Percentiles rank a stretch among this genome's conserved stretches.
Evolutionary conservation across 2,888 invertebrate species (phyloP).

Genomic region (Spodoptera exigua): DNA sequence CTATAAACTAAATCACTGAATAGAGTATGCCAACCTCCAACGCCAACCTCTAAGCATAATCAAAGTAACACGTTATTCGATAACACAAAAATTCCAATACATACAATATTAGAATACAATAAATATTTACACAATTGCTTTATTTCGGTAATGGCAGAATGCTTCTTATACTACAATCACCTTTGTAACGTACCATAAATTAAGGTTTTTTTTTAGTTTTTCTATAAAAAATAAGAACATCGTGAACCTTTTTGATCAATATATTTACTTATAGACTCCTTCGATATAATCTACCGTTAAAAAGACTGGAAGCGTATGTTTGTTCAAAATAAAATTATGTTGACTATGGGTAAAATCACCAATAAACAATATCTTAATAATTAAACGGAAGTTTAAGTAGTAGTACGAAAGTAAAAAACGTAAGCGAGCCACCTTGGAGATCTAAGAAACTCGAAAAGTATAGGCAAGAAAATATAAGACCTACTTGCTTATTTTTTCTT

Average conservation of each 20-base stretch:
- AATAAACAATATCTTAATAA: too few species aligned
- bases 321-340: too few species aligned
- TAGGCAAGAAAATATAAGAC: too few species aligned
- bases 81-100: slow-evolving; percentile 75
- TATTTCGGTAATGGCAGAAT: slow-evolving; percentile 73
- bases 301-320: too few species aligned
- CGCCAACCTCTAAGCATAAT: slow-evolving; percentile 76
- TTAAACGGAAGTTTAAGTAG: too few species aligned
- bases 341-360: too few species aligned
- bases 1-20: slow-evolving; percentile 85
- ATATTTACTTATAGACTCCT: slow-evolving; percentile 57
- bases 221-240: slow-evolving; percentile 65
- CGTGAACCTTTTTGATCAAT: slow-evolving; percentile 60
- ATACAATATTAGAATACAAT: slow-evolving; percentile 62
- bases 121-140: slow-evolving; percentile 83
- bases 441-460: too few species aligned
- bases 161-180: slow-evolving; percentile 79
- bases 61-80: slow-evolving; percentile 75
- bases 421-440: too few species aligned
- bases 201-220: slow-evolving; percentile 54
- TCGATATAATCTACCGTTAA: slow-evolving; percentile 33
- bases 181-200: slow-evolving; percentile 66
- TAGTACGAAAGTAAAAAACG: too few species aligned
- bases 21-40: slow-evolving; percentile 78
- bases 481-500: too few species aligned